Conservation (phyloP, 2,113 vertebrate genomes). For the Felis catus region DNA sequence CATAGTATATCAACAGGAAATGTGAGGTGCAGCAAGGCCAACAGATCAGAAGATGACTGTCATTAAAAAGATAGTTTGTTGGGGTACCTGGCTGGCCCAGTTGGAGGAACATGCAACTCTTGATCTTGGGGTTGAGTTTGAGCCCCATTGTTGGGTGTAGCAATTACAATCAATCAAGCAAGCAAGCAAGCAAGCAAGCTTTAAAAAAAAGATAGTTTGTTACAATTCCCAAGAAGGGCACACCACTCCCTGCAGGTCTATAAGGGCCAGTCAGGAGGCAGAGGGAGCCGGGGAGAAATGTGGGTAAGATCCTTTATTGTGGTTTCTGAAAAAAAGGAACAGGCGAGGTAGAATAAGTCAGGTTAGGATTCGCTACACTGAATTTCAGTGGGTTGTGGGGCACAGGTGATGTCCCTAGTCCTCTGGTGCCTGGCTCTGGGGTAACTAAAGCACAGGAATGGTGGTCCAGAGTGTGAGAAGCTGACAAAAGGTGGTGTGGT, state of each 20-base stretch:
- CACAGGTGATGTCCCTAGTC: not conserved
- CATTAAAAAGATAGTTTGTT: not conserved
- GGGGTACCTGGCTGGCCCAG: too few relatives aligned
- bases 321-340: not conserved
- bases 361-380: not conserved
- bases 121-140: too few relatives aligned
- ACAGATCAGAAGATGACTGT: not conserved
- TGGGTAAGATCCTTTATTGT: not conserved
- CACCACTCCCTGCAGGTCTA: not conserved
- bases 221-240: not conserved
- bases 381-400: not conserved
- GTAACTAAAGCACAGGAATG: not conserved
- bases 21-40: not conserved
- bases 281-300: too few relatives aligned
- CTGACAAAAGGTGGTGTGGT: not conserved
- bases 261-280: not conserved
- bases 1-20: not conserved
- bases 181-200: too few relatives aligned
- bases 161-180: too few relatives aligned
- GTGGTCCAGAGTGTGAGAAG: not conserved
- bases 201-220: not conserved
- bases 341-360: not conserved
- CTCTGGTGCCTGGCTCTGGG: not conserved
- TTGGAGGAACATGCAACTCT: too few relatives aligned
- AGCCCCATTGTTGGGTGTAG: too few relatives aligned